Conservation (phyloP, 1,140 invertebrate genomes). For the Drosophila triauraria region DNA sequence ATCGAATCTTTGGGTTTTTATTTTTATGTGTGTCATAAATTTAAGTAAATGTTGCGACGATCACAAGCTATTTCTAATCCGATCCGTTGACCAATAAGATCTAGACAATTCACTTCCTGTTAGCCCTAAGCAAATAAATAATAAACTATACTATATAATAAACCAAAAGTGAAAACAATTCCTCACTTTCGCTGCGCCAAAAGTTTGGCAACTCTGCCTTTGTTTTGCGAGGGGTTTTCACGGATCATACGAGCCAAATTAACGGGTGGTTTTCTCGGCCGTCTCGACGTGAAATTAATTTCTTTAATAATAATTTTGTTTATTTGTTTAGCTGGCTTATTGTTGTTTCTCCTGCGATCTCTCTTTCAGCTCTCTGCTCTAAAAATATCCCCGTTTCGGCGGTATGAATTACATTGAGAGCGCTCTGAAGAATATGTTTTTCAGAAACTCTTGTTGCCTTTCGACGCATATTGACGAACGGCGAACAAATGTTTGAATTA, state of each 20-base stretch:
- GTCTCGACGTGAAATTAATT: slow-evolving; percentile 72
- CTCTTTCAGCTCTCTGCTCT: slow-evolving; percentile 44
- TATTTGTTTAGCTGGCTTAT: slow-evolving; percentile 59
- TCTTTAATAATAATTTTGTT: slow-evolving; percentile 78
- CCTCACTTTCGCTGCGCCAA: slow-evolving; percentile 72
- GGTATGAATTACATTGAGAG: slow-evolving; percentile 81
- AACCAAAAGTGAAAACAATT: slow-evolving; percentile 61
- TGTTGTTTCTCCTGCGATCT: slow-evolving; percentile 36
- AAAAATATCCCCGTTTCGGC: slow-evolving; percentile 67
- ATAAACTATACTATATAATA: slow-evolving; percentile 43
- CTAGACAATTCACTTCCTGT: slow-evolving; percentile 38
- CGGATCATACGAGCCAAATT: slow-evolving; percentile 52
- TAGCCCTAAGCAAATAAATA: slow-evolving; percentile 55
- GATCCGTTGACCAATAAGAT: slow-evolving; percentile 52
- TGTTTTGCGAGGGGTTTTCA: slow-evolving; percentile 33
- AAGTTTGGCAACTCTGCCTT: slow-evolving; percentile 28
- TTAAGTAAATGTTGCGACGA: slow-evolving; percentile 40
- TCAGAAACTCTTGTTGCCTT: slow-evolving; percentile 56
- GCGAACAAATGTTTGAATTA: slow-evolving; percentile 77
- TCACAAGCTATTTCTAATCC: slow-evolving; percentile 23
- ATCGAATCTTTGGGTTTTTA: slow-evolving; percentile 46
- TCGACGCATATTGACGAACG: slow-evolving; percentile 72
- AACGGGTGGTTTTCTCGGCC: slow-evolving; percentile 38
- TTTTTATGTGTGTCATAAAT: slow-evolving; percentile 58
- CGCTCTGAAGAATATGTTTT: slow-evolving; percentile 65